Evolutionary conservation across 2,888 invertebrate genomes (phyloP).

Genomic region (Teleiodes luculella): DNA sequence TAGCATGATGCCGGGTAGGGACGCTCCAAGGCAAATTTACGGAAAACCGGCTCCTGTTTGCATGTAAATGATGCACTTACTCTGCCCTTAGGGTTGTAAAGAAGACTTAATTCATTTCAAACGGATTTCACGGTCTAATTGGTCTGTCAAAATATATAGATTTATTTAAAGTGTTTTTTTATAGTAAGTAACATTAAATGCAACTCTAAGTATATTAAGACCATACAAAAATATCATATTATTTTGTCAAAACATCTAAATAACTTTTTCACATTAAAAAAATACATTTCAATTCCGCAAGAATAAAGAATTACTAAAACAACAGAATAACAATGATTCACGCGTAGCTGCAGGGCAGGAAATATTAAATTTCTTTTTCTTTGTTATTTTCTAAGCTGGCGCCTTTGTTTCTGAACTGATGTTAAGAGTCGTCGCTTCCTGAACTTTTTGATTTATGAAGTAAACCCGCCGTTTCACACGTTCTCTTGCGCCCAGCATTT

Average conservation of each 20-base stretch:
- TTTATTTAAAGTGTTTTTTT: too few relatives aligned
- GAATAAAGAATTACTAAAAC: conserved; percentile 2
- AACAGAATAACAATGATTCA: conserved; percentile 11
- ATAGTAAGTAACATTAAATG: too few relatives aligned
- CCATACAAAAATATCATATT: too few relatives aligned
- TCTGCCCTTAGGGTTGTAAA: too few relatives aligned
- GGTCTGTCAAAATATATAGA: too few relatives aligned
- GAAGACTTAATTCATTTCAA: too few relatives aligned
- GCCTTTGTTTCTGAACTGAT: conserved; percentile 42
- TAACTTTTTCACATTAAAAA: neutral
- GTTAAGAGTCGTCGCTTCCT: conserved; percentile 42
- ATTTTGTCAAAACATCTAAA: neutral
- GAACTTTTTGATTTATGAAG: conserved; percentile 54
- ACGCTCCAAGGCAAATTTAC: conserved; percentile 5
- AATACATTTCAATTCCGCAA: conserved; percentile 11
- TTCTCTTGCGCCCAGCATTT: conserved; percentile 40
- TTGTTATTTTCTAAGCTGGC: conserved; percentile 39
- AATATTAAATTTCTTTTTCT: conserved; percentile 39
- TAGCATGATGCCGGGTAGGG: conserved; percentile 14
- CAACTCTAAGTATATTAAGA: too few relatives aligned
- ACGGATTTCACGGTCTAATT: too few relatives aligned
- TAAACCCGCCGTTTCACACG: conserved; percentile 22
- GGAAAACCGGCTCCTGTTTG: conserved; percentile 2
- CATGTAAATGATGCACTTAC: neutral
- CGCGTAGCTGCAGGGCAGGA: conserved; percentile 24